Evolutionary conservation across 1,140 invertebrate genomes (phyloP), one percentile per base, ranked within the genome.

Genomic region (Ooceraea biroi): DNA sequence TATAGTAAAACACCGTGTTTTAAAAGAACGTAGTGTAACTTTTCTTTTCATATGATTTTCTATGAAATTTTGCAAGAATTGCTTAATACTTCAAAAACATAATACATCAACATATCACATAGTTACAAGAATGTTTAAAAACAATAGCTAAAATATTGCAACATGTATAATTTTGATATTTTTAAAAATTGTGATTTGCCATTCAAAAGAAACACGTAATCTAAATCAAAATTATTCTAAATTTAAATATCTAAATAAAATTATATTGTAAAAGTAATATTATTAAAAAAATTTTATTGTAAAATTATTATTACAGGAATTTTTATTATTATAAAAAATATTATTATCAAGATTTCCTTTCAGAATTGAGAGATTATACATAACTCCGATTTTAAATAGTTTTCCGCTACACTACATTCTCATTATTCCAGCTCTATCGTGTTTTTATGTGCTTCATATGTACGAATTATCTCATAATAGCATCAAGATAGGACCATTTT

Each of bases 371-470:
- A 36, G 7, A 36, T 36, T 36, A 36, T 36, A 25, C 2, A 48
- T n/a, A 0, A 50, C n/a, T 50, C 12, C 17, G 36, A 1, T 50
- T 41, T 69, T 41, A 4, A 36, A 30, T 14, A 80, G 52, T 46
- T 46, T 8, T 68, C 36, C 11, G 61, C 50, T 78, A 8, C 44
- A 22, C 72, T 52, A 44, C 22, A 30, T 77, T 58, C 65, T 66
- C 85, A 55, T 30, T 44, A 27, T 14, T 55, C 50, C n/a, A 11
- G 44, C 27, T n/a, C n/a, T 5, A 44, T 46, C 44, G n/a, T 55
- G 41, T 5, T 11, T 65, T 77, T 82, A 78, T 58, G 55, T 84
- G 60, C 50, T 65, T 76, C 57, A 36, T 36, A 30, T 83, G 27
- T 86, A 55, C 27, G 60, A 36, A 68, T 71, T 44, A 60, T 55